Evolutionary conservation across 2,113 vertebrate genomes (phyloP).

Genomic region (Myotis brandtii): DNA sequence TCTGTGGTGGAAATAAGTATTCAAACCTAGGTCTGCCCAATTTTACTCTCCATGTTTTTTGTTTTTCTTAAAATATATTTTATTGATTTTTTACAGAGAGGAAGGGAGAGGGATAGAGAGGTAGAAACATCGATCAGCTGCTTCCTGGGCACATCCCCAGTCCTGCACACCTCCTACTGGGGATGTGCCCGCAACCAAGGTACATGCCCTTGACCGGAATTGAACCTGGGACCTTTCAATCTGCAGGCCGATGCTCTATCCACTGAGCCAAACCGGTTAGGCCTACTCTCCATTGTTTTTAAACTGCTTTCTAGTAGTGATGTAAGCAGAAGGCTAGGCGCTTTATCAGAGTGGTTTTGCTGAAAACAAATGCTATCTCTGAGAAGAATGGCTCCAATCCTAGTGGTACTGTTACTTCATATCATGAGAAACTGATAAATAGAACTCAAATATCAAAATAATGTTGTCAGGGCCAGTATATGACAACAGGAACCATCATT

Average conservation of each 20-base stretch:
- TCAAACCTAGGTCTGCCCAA: background rate
- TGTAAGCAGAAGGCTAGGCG: background rate
- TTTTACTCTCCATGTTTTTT: background rate
- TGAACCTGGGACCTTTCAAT: too few species aligned
- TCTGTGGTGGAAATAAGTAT: conserved; percentile 5
- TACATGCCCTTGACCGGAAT: too few species aligned
- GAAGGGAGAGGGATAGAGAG: too few species aligned
- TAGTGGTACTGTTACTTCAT: background rate
- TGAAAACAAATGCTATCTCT: conserved; percentile 49
- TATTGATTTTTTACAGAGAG: too few species aligned
- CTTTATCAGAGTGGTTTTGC: conserved; percentile 1
- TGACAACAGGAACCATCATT: conserved; percentile 37
- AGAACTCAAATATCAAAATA: conserved; percentile 22
- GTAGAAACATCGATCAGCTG: too few species aligned
- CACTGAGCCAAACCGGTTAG: too few species aligned
- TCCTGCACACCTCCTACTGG: too few species aligned
- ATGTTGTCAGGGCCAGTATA: conserved; percentile 1
- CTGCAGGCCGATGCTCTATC: too few species aligned
- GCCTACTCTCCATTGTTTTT: background rate
- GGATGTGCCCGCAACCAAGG: too few species aligned
- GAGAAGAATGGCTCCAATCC: conserved; percentile 15
- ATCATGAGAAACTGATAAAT: background rate
- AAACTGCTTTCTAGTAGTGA: background rate
- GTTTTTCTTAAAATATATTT: too few species aligned
- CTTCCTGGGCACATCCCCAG: too few species aligned